Conservation (phyloP, 2,888 invertebrate species). For the Tubulanus polymorphus region DNA sequence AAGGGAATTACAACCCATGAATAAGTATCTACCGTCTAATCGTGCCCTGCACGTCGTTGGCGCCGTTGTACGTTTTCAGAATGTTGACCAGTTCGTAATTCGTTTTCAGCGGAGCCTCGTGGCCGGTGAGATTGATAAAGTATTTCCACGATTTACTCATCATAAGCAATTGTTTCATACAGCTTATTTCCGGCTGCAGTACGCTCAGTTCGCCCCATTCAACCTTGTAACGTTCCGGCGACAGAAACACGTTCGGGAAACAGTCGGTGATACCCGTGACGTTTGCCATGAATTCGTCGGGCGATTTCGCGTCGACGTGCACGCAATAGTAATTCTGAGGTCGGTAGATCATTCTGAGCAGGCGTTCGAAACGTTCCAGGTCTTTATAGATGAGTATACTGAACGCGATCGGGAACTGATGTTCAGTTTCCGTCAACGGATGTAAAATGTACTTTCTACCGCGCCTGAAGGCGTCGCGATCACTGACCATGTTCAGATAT, state of each 20-base stretch:
- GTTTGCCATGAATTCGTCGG: constrained; percentile 13
- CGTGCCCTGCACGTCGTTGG: constrained; percentile 35
- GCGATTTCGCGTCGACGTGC: constrained; percentile 31
- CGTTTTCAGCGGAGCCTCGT: constrained; percentile 44
- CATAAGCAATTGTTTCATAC: constrained; percentile 29
- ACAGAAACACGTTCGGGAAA: constrained; percentile 33
- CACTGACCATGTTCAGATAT: constrained; percentile 11
- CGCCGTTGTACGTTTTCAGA: constrained; percentile 33
- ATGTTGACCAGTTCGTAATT: constrained; percentile 41
- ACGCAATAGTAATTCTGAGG: constrained; percentile 42
- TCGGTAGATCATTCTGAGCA: constrained; percentile 35
- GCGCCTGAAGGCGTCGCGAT: constrained; percentile 19
- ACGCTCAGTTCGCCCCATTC: constrained; percentile 36
- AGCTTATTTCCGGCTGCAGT: constrained; percentile 34
- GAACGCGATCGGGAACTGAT: constrained; percentile 31
- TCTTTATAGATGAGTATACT: constrained; percentile 30
- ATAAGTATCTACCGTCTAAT: constrained; percentile 25
- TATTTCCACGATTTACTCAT: constrained; percentile 36
- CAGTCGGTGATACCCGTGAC: constrained; percentile 22
- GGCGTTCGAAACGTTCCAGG: constrained; percentile 26
- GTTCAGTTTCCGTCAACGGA: constrained; percentile 20
- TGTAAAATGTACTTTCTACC: constrained; percentile 20
- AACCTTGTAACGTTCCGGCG: constrained; percentile 24
- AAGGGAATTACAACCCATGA: too few relatives aligned
- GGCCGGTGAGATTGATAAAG: constrained; percentile 45